Evolutionary conservation across 2,888 invertebrate genomes (phyloP).

Genomic region (Leptothorax acervorum): DNA sequence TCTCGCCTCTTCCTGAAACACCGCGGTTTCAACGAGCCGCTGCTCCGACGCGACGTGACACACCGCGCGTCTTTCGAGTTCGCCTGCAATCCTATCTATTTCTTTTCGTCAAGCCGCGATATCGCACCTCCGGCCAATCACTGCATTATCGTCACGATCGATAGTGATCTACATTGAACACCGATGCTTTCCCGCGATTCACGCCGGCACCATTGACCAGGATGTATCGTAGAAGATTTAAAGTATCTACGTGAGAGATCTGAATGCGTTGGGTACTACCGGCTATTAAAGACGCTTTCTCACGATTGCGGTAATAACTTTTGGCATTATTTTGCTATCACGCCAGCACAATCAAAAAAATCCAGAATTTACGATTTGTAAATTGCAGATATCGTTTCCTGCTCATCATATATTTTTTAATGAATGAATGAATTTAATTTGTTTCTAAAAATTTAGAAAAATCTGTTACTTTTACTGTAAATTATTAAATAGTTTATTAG

Average conservation of each 20-base stretch:
- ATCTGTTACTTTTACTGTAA: background rate
- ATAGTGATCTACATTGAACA: conserved; percentile 67
- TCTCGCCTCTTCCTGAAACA: conserved; percentile 42
- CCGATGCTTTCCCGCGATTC: conserved; percentile 70
- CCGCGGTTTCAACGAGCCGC: conserved; percentile 32
- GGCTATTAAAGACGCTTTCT: conserved; percentile 33
- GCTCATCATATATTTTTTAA: background rate
- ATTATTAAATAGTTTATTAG: background rate
- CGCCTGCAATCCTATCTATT: conserved; percentile 10
- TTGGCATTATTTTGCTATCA: background rate
- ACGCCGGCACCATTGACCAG: conserved; percentile 15
- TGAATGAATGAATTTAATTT: background rate
- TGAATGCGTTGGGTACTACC: conserved; percentile 16
- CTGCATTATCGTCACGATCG: conserved; percentile 71
- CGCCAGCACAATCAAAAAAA: background rate
- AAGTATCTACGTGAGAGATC: conserved; percentile 36
- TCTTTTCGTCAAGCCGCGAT: conserved; percentile 71
- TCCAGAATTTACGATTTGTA: background rate
- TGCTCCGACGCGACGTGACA: conserved; percentile 64
- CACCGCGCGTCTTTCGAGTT: conserved; percentile 36
- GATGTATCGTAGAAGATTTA: conserved; percentile 21
- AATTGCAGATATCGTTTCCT: background rate
- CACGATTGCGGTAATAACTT: conserved; percentile 2
- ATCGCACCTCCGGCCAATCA: conserved; percentile 70
- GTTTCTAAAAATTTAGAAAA: background rate